phyloP scores from a whole-genome alignment of 2,888 invertebrate genomes.

The Schizaphis graminum region DNA sequence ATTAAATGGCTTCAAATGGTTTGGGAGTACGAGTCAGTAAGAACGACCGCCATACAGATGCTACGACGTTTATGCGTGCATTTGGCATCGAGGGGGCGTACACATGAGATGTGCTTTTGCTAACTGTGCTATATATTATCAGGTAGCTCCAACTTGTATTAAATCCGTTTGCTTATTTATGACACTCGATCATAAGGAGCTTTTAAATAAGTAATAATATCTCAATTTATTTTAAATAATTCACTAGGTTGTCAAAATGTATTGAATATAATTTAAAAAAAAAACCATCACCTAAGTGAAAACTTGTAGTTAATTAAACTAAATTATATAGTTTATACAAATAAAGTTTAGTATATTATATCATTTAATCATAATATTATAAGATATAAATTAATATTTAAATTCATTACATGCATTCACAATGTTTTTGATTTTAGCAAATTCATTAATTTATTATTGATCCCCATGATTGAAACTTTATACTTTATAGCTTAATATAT shows the following conservation, averaged over 20 bases:
- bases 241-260: neutral
- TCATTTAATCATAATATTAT: neutral
- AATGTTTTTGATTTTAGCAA: neutral
- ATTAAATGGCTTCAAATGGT: constrained; percentile 3
- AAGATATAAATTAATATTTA: neutral
- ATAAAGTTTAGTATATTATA: neutral
- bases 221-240: no score
- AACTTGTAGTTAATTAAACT: neutral
- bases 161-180: neutral
- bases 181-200: neutral
- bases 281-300: neutral
- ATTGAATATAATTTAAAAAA: neutral
- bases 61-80: neutral
- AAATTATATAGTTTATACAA: neutral
- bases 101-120: neutral
- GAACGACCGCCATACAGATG: neutral
- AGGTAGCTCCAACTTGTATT: neutral
- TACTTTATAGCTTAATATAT: neutral
- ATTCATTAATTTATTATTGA: neutral
- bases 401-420: neutral
- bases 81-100: neutral
- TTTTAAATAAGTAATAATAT: neutral
- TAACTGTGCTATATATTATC: neutral
- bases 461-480: neutral
- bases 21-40: neutral